Evolutionary conservation across 2,113 vertebrate genomes (phyloP), one percentile per base, ranked within the genome.

Genomic region (Sceloporus undulatus): DNA sequence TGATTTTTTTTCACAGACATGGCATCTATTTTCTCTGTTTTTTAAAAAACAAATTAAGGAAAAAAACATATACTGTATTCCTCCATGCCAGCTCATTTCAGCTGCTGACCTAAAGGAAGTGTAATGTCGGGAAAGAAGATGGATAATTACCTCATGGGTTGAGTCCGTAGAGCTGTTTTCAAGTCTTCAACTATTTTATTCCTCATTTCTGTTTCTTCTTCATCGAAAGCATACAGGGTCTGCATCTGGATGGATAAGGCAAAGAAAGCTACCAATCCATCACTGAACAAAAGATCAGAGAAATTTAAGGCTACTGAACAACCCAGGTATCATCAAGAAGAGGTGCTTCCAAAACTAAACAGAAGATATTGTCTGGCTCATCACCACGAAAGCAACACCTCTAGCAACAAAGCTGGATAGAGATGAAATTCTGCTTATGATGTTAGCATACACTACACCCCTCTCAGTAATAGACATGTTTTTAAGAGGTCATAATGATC

Each of bases 111-210:
- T 18, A 62, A 62, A 16, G 16, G 16, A 62, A 62, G 16, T 62
- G 52, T 29, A 79, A 38, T 18, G 27, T n/a, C 4, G 27, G 27
- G 52, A 56, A 54, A 56, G 52, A 29, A n/a, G 52, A 18, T 79
- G 16, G 16, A 38, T 23, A 25, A 89, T 94, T 94, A 99, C 99
- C 99, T 99, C 99, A 99, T 99, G 71, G 99, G 99, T 84, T 99
- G 99, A 84, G 99, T 99, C 78, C 98, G 97, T 62, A 99, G 97
- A 9, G 99, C 98, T 18, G 99, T 99, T 96, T 99, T 99, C 91
- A 99, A 97, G 96, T 98, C 99, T 94, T 99, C 99, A 93, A 99
- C 98, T 59, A 99, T 97, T 95, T 99, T 99, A 95, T 98, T 99
- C 96, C 98, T 98, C 97, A 98, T 98, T 95, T 98, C 98, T 89